Evolutionary conservation across 1,140 invertebrate genomes (phyloP).

Genomic region (Zophobas morio): DNA sequence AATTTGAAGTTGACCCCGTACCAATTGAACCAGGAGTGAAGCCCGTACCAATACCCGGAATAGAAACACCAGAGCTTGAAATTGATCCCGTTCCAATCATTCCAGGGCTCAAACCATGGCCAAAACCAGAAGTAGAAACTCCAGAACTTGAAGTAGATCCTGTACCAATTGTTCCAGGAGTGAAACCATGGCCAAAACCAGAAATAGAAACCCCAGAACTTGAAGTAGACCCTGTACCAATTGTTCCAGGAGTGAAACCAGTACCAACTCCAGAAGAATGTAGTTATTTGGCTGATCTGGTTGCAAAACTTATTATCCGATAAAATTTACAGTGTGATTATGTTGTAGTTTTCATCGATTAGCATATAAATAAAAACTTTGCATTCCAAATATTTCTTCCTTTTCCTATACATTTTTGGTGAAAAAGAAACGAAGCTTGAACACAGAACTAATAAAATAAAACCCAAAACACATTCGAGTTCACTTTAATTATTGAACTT

Average conservation of each 20-base stretch:
- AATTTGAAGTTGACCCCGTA: background rate
- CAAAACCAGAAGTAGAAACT: slow-evolving; percentile 19
- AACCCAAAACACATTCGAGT: no score
- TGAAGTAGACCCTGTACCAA: slow-evolving; percentile 14
- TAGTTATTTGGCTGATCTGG: slow-evolving; percentile 18
- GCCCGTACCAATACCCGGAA: background rate
- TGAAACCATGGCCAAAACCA: background rate
- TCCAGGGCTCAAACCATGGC: slow-evolving; percentile 15
- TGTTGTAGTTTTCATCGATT: no score
- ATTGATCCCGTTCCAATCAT: slow-evolving; percentile 1
- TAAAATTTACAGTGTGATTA: background rate
- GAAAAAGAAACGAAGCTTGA: no score
- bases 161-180: slow-evolving; percentile 12
- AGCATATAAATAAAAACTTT: no score
- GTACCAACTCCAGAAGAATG: slow-evolving; percentile 20
- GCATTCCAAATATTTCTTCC: no score
- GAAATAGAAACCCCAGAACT: slow-evolving; percentile 14
- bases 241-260: slow-evolving; percentile 4
- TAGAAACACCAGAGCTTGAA: no score
- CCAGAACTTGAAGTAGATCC: slow-evolving; percentile 35
- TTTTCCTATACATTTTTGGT: no score
- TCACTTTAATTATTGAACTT: no score
- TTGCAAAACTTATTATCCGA: slow-evolving; percentile 27
- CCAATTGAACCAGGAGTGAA: background rate
- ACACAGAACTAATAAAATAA: no score